phyloP scores from a whole-genome alignment of 2,797 vertebrate species.

The Echeneis naucrates region DNA sequence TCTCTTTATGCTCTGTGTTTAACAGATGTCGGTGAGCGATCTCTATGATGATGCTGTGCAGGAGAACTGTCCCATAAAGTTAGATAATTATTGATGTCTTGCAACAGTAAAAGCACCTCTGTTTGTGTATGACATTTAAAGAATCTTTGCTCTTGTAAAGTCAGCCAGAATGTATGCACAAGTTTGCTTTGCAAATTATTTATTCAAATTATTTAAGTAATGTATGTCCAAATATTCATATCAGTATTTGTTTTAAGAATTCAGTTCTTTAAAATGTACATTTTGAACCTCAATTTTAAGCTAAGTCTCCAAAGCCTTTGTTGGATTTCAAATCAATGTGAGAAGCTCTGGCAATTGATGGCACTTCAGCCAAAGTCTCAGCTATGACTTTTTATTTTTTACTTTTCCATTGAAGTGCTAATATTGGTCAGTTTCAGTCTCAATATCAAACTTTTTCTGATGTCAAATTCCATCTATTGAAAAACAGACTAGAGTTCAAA shows the following conservation, averaged over 20 bases:
- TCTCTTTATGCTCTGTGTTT: constrained; percentile 70
- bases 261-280: constrained; percentile 58
- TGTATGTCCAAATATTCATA: constrained; percentile 78
- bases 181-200: constrained; percentile 79
- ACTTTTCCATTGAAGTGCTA: constrained; percentile 42
- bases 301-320: constrained; percentile 84
- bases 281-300: constrained; percentile 81
- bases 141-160: constrained; percentile 65
- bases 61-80: constrained; percentile 67
- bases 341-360: constrained; percentile 15
- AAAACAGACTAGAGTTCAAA: constrained; percentile 14
- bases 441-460: constrained; percentile 17
- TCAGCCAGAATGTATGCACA: constrained; percentile 84
- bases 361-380: constrained; percentile 48
- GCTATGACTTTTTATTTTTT: constrained; percentile 52
- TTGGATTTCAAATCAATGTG: constrained; percentile 37
- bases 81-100: constrained; percentile 62
- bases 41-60: constrained; percentile 73
- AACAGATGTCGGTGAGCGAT: constrained; percentile 65
- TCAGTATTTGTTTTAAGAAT: constrained; percentile 78
- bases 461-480: constrained; percentile 10
- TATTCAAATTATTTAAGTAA: constrained; percentile 87
- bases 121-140: constrained; percentile 53
- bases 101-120: constrained; percentile 63
- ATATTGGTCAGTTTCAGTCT: constrained; percentile 27